Conservation (phyloP, 2,888 invertebrate species). For the Lycophotia porphyrea region DNA sequence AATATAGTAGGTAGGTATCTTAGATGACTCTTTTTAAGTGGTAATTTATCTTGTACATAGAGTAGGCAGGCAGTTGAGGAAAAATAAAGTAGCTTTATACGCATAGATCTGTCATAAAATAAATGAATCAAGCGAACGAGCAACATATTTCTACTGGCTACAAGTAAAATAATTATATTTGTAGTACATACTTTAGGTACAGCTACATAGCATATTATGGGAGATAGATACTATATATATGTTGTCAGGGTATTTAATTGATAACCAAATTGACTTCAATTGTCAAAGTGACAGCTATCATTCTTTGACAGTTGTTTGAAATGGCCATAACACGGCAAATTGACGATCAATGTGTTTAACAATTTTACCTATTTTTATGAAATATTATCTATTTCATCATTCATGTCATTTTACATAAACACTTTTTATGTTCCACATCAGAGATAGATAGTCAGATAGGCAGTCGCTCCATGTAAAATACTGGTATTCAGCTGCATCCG, state of each 20-base stretch:
- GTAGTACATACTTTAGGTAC: neutral
- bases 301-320: neutral
- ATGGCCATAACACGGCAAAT: neutral
- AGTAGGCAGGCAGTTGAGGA: neutral
- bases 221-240: neutral
- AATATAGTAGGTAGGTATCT: neutral
- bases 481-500: no score
- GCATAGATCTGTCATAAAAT: neutral
- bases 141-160: neutral
- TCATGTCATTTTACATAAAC: neutral
- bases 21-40: neutral
- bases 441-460: no score
- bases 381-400: neutral
- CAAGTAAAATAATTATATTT: neutral
- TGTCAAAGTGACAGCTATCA: neutral
- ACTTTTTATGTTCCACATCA: neutral
- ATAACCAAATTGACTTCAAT: neutral
- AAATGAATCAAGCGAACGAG: neutral
- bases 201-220: neutral
- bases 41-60: neutral
- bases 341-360: neutral
- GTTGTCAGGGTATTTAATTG: neutral
- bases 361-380: neutral
- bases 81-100: neutral
- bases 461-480: no score